phyloP scores from a whole-genome alignment of 2,888 invertebrate genomes.

The Agriopis aurantiaria region DNA sequence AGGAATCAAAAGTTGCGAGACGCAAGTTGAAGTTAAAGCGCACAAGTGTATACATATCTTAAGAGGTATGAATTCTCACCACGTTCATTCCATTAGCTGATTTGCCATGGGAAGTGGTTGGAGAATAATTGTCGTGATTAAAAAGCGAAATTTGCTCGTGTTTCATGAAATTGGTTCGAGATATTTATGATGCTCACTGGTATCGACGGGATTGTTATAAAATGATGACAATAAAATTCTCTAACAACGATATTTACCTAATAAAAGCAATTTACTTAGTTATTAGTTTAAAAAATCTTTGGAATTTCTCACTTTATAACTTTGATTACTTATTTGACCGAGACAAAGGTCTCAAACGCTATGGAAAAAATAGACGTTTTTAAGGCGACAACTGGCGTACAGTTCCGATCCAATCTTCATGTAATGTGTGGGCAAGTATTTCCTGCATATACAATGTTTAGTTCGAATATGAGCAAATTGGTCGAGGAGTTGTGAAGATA shows the following conservation, averaged over 20 bases:
- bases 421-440: too few species aligned
- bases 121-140: slow-evolving; percentile 55
- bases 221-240: neutral
- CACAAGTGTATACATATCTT: neutral
- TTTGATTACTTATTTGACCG: too few species aligned
- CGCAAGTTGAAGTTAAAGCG: neutral
- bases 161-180: slow-evolving; percentile 39
- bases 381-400: too few species aligned
- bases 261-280: neutral
- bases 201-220: slow-evolving; percentile 11
- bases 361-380: too few species aligned
- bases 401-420: too few species aligned
- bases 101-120: slow-evolving; percentile 68
- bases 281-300: neutral
- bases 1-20: neutral
- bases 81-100: slow-evolving; percentile 74
- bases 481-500: too few species aligned
- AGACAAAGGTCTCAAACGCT: too few species aligned
- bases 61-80: slow-evolving; percentile 55
- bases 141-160: slow-evolving; percentile 52
- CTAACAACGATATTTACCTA: neutral
- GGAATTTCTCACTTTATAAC: too few species aligned
- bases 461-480: too few species aligned
- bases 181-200: slow-evolving; percentile 28
- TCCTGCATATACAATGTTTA: too few species aligned